A percentile compares a stretch with the other conserved stretches of the same genome.
Conservation (phyloP, 1,140 invertebrate genomes). For the Bombyx mandarina region DNA sequence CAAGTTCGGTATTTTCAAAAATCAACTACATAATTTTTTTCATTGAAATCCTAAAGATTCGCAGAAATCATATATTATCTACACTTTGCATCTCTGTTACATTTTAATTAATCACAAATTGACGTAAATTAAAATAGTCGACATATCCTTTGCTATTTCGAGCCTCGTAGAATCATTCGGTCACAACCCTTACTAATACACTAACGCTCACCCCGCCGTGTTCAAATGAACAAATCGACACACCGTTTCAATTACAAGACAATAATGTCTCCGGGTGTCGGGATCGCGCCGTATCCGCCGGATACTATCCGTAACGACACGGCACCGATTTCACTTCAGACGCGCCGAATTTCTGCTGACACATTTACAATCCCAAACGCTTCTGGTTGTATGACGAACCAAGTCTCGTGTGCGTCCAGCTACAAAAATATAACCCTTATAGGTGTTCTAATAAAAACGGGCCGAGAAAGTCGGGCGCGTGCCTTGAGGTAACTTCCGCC, state of each 20-base stretch:
- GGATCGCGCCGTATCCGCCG: slow-evolving; percentile 51
- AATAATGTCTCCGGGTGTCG: slow-evolving; percentile 44
- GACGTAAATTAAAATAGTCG: too few species aligned
- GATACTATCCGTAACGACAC: slow-evolving; percentile 51
- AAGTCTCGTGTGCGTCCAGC: too few species aligned
- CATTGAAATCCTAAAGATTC: too few species aligned
- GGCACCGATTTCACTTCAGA: slow-evolving; percentile 28
- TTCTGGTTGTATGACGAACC: slow-evolving; percentile 29
- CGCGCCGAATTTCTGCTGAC: slow-evolving; percentile 54
- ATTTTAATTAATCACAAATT: too few species aligned
- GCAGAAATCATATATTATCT: too few species aligned
- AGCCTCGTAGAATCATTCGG: too few species aligned
- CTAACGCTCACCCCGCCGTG: slow-evolving; percentile 10
- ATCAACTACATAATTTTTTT: too few species aligned
- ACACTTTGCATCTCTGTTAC: too few species aligned
- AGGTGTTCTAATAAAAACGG: too few species aligned
- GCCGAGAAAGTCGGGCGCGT: background rate
- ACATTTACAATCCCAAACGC: slow-evolving; percentile 41
- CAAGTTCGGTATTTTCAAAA: too few species aligned
- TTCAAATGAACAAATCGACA: slow-evolving; percentile 53
- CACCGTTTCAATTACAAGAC: slow-evolving; percentile 59
- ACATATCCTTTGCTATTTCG: too few species aligned
- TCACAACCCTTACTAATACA: background rate
- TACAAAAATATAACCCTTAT: too few species aligned
- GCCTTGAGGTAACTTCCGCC: slow-evolving; percentile 1